phyloP scores from a whole-genome alignment of 2,113 vertebrate genomes.

The Boulengeromyrus knoepffleri region DNA sequence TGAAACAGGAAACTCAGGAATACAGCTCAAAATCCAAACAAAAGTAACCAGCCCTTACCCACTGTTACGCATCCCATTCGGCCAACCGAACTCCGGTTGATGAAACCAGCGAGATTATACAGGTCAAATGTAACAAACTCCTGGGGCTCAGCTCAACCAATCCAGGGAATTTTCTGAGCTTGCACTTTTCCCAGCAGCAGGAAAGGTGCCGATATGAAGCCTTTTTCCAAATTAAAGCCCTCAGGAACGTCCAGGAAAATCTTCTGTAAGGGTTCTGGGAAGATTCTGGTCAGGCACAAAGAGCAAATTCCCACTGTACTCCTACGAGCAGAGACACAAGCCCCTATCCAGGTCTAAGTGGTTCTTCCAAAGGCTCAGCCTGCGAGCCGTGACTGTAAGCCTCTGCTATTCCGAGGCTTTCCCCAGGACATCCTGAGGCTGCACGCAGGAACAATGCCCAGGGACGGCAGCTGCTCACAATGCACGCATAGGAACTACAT shows the following conservation, averaged over 20 bases:
- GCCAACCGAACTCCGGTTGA: background rate
- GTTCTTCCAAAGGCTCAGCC: background rate
- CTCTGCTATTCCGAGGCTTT: slow-evolving; percentile 48
- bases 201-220: slow-evolving; percentile 19
- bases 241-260: background rate
- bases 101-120: background rate
- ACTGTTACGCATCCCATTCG: slow-evolving; percentile 31
- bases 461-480: slow-evolving; percentile 63
- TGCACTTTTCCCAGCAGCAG: slow-evolving; percentile 41
- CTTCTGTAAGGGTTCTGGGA: background rate
- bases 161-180: background rate
- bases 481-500: slow-evolving; percentile 72
- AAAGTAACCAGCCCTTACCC: slow-evolving; percentile 29
- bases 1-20: slow-evolving; percentile 19
- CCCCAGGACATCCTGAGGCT: slow-evolving; percentile 97
- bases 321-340: background rate
- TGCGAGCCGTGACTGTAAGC: slow-evolving; percentile 18
- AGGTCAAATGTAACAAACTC: background rate
- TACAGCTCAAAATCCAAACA: background rate
- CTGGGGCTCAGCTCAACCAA: background rate
- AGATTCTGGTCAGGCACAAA: background rate
- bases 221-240: slow-evolving; percentile 19
- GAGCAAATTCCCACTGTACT: background rate
- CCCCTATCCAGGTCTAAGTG: background rate
- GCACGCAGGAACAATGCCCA: slow-evolving; percentile 86